Base-by-base conservation (phyloP, 2,797 vertebrate genomes). In the Onychomys arenicola region DNA sequence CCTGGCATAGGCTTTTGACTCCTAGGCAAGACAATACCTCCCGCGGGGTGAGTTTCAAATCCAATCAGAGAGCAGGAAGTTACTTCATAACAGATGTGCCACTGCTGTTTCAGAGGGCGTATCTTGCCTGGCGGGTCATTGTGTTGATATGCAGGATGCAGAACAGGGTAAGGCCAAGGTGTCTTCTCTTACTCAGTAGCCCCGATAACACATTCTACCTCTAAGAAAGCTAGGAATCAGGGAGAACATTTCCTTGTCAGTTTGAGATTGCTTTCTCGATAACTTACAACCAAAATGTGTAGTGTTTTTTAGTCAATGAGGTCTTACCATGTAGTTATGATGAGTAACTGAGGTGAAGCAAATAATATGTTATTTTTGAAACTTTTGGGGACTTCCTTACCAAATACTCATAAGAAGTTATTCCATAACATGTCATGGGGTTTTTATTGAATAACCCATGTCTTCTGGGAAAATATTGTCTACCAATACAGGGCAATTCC, bases 351-450 rank as follows among this genome's bases (percentile, higher is more conserved):
- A 69, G 65, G 3, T 10, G n/a, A 69, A 69, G 34, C 7, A 34
- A 86, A 25, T n/a, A n/a, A 34, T n/a, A 21, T 67, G 43, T 69
- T 52, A n/a, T 9, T 52, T 86, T 86, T 69, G 7, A 55, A 69
- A 86, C 7, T 7, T 37, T 71, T 87, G 65, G 46, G 23, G 7
- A 27, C 23, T 37, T 2, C 1, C 37, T 71, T 65, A 37, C 21
- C 32, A 55, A 69, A 52, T 25, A 6, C 21, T 52, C 32, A 69
- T 37, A 71, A 34, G 65, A 43, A 69, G 32, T 23, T 55, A 27
- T 16, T 32, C 21, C 21, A 37, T 69, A 6, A 25, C 13, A 52
- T 27, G 2, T 14, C 2, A 49, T 52, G 1, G 2, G 2, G 2
- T 11, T 27, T 69, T 52, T 10, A 37, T 52, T 86, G 9, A 55